Base-by-base conservation (phyloP, 1,140 invertebrate genomes). In the Drosophila erecta region DNA sequence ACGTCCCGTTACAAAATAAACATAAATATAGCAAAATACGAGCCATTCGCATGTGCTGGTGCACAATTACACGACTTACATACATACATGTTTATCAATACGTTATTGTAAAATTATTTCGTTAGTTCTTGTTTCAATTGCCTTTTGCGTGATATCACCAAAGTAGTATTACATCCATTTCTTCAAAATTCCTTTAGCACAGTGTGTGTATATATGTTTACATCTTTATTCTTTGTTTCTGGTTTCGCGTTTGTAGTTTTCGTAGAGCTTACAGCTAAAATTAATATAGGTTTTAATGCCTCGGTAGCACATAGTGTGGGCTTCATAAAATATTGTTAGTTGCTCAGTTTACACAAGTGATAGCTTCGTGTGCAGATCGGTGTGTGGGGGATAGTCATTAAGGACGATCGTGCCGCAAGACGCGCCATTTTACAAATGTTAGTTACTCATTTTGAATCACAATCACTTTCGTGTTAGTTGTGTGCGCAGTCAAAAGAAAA, bases 81-180 rank as follows among this genome's bases (percentile, higher is more conserved):
- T 41, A 64, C n/a, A 64, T 58, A 59, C 57, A 60, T 51, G 24
- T 60, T 40, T 57, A 69, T 65, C 66, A 86, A 74, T 74, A 17
- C 54, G 60, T 70, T 72, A 87, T 87, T 76, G 69, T 87, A 83
- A 50, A 67, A 60, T 79, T 77, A 83, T 79, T 87, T 87, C 84
- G 79, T 89, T 76, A 76, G 61, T 76, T 17, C 17, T 17, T 75
- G 50, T 76, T 89, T 89, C 83, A 87, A 87, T 87, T 87, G 83
- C 83, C 84, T 83, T 87, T 87, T 83, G 83, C 83, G 86, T 83
- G 75, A 87, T 86, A 87, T 87, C 83, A 87, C 83, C 83, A 87
- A 89, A 87, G 61, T 67, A 67, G 46, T 64, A 85, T 71, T 87
- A 43, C 69, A 50, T 62, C 69, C 69, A 43, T 47, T 67, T 69